phyloP scores from a whole-genome alignment of 2,113 vertebrate species.

The Columba livia region DNA sequence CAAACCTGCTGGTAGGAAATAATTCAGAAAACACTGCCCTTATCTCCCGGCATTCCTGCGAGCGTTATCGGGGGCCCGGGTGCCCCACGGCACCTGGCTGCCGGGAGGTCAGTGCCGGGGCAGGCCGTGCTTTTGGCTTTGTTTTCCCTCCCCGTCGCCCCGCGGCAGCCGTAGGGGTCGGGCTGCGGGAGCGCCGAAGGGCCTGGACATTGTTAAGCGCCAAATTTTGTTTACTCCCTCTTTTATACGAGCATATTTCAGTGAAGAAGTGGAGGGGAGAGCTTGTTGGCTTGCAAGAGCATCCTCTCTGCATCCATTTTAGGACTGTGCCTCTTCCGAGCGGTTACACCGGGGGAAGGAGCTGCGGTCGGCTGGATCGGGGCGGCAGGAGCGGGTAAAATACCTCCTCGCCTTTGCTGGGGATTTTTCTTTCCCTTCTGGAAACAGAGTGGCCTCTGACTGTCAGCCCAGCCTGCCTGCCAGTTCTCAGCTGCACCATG shows the following conservation, averaged over 20 bases:
- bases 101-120: constrained; percentile 44
- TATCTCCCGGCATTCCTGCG: neutral
- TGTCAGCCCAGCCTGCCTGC: constrained; percentile 55
- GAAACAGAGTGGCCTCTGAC: constrained; percentile 60
- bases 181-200: neutral
- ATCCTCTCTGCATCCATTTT: constrained; percentile 44
- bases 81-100: constrained; percentile 46
- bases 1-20: neutral
- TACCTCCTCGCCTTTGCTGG: neutral
- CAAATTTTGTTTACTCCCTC: constrained; percentile 53
- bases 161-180: neutral
- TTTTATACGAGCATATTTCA: constrained; percentile 45
- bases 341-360: neutral
- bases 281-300: neutral
- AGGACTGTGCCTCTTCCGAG: neutral
- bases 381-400: neutral
- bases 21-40: neutral
- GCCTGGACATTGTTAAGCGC: constrained; percentile 46
- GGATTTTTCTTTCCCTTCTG: constrained; percentile 37
- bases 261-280: neutral
- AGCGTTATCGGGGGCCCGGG: neutral
- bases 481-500: constrained; percentile 65
- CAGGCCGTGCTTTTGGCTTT: constrained; percentile 53
- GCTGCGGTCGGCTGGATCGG: neutral
- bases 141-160: constrained; percentile 54